These are phyloP conservation scores for Cynoglossus semilaevis DNA, from an alignment of 2,113 vertebrate species.

Conservation along the genomic window DNA sequence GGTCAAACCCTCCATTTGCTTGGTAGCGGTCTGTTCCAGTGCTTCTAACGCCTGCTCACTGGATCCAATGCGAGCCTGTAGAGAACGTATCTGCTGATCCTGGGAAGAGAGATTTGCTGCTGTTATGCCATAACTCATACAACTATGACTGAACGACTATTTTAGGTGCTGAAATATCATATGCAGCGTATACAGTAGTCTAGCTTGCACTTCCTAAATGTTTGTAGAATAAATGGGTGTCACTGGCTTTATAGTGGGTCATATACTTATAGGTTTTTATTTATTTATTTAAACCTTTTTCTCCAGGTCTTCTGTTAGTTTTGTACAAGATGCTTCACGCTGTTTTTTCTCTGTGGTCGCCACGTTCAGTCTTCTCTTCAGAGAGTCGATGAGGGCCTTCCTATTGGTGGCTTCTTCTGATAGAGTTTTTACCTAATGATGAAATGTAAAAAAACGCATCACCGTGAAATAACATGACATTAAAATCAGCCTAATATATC, in stretches of 20 bases:
- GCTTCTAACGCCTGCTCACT: constrained; percentile 76
- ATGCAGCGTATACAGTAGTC: too few species aligned
- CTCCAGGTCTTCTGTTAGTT: constrained; percentile 81
- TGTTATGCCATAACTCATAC: constrained; percentile 14
- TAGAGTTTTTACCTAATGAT: constrained; percentile 79
- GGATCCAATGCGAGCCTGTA: constrained; percentile 77
- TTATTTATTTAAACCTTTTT: constrained; percentile 85
- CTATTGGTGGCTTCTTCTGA: constrained; percentile 85
- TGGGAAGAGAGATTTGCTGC: constrained; percentile 55
- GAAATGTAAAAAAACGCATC: not conserved
- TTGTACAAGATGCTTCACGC: constrained; percentile 79
- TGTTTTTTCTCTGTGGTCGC: constrained; percentile 81
- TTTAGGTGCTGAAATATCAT: not conserved
- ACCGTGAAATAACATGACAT: not conserved
- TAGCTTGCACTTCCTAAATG: not conserved
- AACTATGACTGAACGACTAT: not conserved
- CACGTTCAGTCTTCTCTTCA: constrained; percentile 84
- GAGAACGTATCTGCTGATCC: constrained; percentile 76
- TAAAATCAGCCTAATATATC: not conserved
- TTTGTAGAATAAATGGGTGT: not conserved
- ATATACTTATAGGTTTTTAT: too few species aligned
- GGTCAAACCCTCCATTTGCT: constrained; percentile 82
- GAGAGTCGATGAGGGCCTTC: constrained; percentile 82
- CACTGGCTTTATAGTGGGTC: too few species aligned
- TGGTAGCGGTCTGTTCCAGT: constrained; percentile 79